Evolutionary conservation across 2,888 invertebrate genomes (phyloP).

Genomic region (Calameuta filiformis): DNA sequence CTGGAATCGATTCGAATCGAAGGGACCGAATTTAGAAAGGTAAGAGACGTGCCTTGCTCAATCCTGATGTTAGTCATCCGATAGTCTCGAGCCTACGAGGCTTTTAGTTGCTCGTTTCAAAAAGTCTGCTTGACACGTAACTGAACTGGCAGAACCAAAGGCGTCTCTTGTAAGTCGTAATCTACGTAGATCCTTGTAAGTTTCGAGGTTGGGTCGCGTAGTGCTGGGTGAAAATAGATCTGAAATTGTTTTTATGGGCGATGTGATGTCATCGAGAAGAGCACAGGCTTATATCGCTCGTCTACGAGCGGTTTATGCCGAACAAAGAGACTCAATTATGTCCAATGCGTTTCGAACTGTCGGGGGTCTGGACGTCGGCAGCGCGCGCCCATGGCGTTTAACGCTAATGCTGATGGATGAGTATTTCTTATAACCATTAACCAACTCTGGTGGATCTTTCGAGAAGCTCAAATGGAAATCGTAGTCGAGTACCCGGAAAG

Average conservation of each 20-base stretch:
- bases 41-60: neutral
- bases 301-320: neutral
- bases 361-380: neutral
- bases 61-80: neutral
- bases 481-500: neutral
- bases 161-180: neutral
- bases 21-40: neutral
- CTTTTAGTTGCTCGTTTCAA: neutral
- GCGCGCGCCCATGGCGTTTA: neutral
- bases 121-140: neutral
- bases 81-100: neutral
- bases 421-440: constrained; percentile 1
- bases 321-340: neutral
- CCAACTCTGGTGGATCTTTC: neutral
- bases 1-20: neutral
- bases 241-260: neutral
- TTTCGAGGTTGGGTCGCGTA: neutral
- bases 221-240: neutral
- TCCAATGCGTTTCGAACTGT: neutral
- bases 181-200: neutral
- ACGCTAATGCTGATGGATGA: constrained; percentile 8
- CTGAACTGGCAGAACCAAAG: neutral
- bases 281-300: neutral
- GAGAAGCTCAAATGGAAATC: constrained; percentile 1
- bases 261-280: neutral